Evolutionary conservation across 2,888 invertebrate species (phyloP), one percentile per base, ranked within the genome.

Genomic region (Hylaea fasciaria): DNA sequence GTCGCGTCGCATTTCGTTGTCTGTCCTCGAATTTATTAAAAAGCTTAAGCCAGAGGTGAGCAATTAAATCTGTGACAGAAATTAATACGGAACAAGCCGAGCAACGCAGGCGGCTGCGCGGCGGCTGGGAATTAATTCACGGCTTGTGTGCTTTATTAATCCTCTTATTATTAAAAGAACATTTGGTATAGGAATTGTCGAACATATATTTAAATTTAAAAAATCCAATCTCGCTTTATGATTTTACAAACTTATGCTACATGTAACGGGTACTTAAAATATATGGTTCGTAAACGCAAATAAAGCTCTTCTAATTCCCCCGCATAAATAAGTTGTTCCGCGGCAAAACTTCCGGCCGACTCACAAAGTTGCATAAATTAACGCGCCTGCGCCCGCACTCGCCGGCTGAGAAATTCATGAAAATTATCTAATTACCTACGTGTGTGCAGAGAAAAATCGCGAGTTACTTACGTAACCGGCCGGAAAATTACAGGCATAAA

Each of bases 341-440:
- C 12, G 47, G 39, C 52, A 52, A 56, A 60, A 56, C 44, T 52
- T 39, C 32, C 11, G 56, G 57, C 61, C 57, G 54, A 53, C 57
- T 66, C 63, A 52, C 45, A 65, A 60, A 70, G 59, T 62, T 72
- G 72, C 69, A 77, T 76, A 78, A 76, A 76, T 74, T 72, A 70
- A 70, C 70, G 48, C 44, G 43, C 55, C 47, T 16, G 40, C 17
- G 49, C 9, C 51, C 66, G 62, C 68, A 68, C 62, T 74, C 70
- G 71, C 68, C 71, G 66, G 74, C 72, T 71, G 72, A 77, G 76
- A 81, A 85, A 84, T 83, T 83, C 82, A 80, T 81, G 83, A 83
- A 87, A 90, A 91, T 89, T 88, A 87, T 89, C 87, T 91, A 91
- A 91, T 91, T 91, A 91, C 84, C 90, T 89, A 91, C 84, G 90